These are phyloP conservation scores for Drosophila recens DNA, from an alignment of 2,888 invertebrate species.

Conservation along the genomic window DNA sequence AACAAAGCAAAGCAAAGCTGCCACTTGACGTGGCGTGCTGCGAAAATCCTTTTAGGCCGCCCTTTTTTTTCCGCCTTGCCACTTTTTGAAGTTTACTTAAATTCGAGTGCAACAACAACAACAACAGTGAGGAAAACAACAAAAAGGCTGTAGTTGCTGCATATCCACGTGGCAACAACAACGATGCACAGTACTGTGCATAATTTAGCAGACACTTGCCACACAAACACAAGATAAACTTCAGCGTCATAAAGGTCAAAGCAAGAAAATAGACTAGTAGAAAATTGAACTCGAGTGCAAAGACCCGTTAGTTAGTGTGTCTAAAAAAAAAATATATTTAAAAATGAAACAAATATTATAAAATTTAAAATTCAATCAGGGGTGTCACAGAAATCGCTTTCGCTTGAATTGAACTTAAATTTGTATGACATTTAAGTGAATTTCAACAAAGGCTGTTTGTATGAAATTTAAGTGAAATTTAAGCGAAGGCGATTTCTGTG, in stretches of 20 bases:
- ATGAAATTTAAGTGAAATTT: too few relatives aligned
- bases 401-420: too few relatives aligned
- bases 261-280: too few relatives aligned
- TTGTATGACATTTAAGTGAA: too few relatives aligned
- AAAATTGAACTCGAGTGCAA: too few relatives aligned
- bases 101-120: conserved; percentile 42
- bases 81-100: conserved; percentile 57
- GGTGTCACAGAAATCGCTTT: too few relatives aligned
- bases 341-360: too few relatives aligned
- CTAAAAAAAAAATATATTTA: too few relatives aligned
- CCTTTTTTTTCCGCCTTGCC: conserved; percentile 14
- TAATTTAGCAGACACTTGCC: conserved; percentile 68
- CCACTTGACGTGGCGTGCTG: conserved; percentile 18
- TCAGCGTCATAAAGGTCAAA: conserved; percentile 1
- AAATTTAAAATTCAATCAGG: too few relatives aligned
- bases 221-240: conserved; percentile 2
- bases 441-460: too few relatives aligned
- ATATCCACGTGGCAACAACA: neutral
- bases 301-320: neutral
- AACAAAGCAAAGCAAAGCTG: conserved; percentile 15
- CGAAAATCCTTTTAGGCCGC: conserved; percentile 59
- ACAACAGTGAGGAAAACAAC: neutral
- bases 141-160: neutral
- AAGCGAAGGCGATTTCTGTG: too few relatives aligned
- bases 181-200: conserved; percentile 41